A percentile compares a stretch with the other conserved stretches of the same genome.
These are phyloP conservation scores for Caradrina kadenii DNA, from an alignment of 2,888 invertebrate genomes.

Conservation along the genomic window DNA sequence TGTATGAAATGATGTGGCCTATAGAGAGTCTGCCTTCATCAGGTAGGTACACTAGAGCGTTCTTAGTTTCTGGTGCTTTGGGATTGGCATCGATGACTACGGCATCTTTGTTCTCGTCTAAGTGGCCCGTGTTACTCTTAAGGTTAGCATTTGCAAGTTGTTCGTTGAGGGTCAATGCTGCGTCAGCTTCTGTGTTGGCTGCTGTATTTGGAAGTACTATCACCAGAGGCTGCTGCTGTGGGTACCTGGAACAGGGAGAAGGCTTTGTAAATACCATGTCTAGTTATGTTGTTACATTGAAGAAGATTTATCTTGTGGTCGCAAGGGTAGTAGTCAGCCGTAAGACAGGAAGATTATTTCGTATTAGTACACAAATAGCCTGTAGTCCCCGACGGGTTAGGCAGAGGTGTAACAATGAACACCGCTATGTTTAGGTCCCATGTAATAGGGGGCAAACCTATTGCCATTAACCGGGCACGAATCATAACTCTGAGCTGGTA, in stretches of 20 bases:
- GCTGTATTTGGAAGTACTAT: slow-evolving; percentile 73
- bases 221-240: slow-evolving; percentile 72
- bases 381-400: too few species aligned
- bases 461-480: too few species aligned
- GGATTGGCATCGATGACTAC: slow-evolving; percentile 76
- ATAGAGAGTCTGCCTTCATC: slow-evolving; percentile 75
- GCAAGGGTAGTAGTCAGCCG: too few species aligned
- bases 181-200: slow-evolving; percentile 44
- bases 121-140: slow-evolving; percentile 63
- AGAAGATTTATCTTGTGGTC: too few species aligned
- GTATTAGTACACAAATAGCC: too few species aligned
- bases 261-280: background rate
- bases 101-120: slow-evolving; percentile 75
- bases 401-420: too few species aligned
- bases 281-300: background rate
- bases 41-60: slow-evolving; percentile 67
- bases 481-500: too few species aligned
- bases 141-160: slow-evolving; percentile 45
- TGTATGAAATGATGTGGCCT: slow-evolving; percentile 87
- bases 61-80: slow-evolving; percentile 48
- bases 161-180: slow-evolving; percentile 53
- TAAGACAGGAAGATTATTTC: too few species aligned
- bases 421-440: too few species aligned
- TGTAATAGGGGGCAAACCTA: too few species aligned
- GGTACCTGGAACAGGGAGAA: slow-evolving; percentile 67